These are phyloP conservation scores for Scaptomyza montana DNA, from an alignment of 1,140 invertebrate species.

Conservation along the genomic window DNA sequence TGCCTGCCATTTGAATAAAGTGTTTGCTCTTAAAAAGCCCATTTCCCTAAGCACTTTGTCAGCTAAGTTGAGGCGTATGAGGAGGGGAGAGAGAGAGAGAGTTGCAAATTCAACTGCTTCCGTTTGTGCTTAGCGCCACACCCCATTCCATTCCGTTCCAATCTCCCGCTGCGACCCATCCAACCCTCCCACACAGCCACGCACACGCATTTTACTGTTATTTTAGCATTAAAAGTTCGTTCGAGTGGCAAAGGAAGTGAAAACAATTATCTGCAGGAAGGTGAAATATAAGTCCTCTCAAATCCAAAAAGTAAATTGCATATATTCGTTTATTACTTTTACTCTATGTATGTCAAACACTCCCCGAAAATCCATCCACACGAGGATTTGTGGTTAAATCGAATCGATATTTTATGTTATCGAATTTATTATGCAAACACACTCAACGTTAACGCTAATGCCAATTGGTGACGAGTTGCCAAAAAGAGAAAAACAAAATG, in stretches of 20 bases:
- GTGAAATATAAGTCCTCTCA: constrained; percentile 76
- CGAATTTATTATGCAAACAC: constrained; percentile 81
- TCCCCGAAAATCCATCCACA: not conserved
- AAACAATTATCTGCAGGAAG: constrained; percentile 81
- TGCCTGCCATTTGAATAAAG: constrained; percentile 68
- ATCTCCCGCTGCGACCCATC: not conserved
- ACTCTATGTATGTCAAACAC: constrained; percentile 32
- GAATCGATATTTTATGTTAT: constrained; percentile 80
- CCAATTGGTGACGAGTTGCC: constrained; percentile 60
- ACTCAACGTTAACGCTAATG: constrained; percentile 59
- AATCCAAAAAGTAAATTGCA: constrained; percentile 79
- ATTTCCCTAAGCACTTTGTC: constrained; percentile 75
- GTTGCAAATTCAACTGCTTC: constrained; percentile 61
- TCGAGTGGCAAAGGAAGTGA: constrained; percentile 75
- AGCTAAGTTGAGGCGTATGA: constrained; percentile 6
- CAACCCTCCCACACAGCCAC: not conserved
- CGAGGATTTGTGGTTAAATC: constrained; percentile 74
- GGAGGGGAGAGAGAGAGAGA: not conserved
- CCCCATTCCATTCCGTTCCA: not conserved
- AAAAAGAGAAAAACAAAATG: constrained; percentile 37
- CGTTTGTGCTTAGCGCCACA: constrained; percentile 55
- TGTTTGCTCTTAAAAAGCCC: constrained; percentile 82
- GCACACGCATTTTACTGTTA: constrained; percentile 69
- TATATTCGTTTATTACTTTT: constrained; percentile 78
- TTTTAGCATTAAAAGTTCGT: constrained; percentile 79